phyloP scores from a whole-genome alignment of 2,113 vertebrate species.

The Sinocyclocheilus maitianheensis region DNA sequence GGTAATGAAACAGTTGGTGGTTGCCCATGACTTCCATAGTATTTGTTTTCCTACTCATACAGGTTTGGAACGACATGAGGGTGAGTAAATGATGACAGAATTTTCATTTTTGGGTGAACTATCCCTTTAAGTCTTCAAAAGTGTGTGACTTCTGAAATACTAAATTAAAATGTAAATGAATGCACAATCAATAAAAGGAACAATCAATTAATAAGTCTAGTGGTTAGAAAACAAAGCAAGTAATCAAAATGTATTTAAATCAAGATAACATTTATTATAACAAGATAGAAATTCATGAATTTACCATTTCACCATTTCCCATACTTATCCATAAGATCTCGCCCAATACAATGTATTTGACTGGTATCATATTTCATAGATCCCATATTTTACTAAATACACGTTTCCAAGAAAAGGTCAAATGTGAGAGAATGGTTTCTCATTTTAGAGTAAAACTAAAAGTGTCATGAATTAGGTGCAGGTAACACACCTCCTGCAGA shows the following conservation, averaged over 20 bases:
- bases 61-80: no score
- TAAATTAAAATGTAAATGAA: no score
- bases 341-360: not conserved
- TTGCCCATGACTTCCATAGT: no score
- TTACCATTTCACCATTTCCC: not conserved
- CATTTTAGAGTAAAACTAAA: not conserved
- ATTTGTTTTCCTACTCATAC: no score
- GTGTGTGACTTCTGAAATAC: not conserved
- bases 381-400: not conserved
- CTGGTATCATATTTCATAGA: not conserved
- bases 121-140: not conserved
- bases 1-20: no score
- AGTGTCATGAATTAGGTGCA: not conserved
- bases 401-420: not conserved
- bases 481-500: not conserved
- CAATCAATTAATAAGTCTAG: no score
- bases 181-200: no score
- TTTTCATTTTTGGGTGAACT: no score
- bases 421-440: not conserved
- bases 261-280: not conserved
- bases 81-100: no score
- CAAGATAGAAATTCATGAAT: not conserved
- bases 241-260: not conserved
- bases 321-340: not conserved
- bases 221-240: no score